Evolutionary conservation across 2,113 vertebrate genomes (phyloP), one percentile per base, ranked within the genome.

Genomic region (Artemisiospiza belli): DNA sequence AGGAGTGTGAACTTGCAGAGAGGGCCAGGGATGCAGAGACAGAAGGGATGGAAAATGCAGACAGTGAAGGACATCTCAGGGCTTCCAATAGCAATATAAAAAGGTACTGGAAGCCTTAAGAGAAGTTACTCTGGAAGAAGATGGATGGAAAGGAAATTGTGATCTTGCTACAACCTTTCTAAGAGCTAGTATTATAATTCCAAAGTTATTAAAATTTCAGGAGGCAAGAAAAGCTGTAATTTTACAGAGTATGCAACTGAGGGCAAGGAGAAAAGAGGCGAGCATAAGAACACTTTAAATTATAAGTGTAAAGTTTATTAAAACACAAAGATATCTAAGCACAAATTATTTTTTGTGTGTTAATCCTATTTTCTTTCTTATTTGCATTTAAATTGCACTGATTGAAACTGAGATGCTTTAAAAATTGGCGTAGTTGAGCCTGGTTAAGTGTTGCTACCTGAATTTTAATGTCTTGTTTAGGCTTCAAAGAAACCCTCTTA

Each of bases 361-460:
- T 83, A 70, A 92, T 93, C 47, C 41, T 80, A 7, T 92, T 90
- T 94, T 74, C 25, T 83, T 94, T 62, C 61, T 39, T 78, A 78
- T 81, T 93, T 94, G 64, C 57, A 37, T 90, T 58, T 74, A 62
- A 88, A 92, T 89, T 83, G 47, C 31, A 64, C 22, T 64, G 64
- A 72, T 89, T 93, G 59, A 89, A 86, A 37, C 31, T 30, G 39
- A 86, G 16, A 58, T 85, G 21, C 46, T 90, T 92, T 69, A 90
- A 81, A 46, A 86, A 67, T 70, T 81, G 33, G 11, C 0, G 0
- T 58, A 69, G n/a, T 33, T 86, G 82, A 86, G 21, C 63, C 51
- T 62, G 11, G 15, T 41, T 83, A 57, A 46, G 21, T 82, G 12
- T 63, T 82, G 22, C 19, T 73, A 14, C 37, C 9, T 88, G 25